phyloP scores from a whole-genome alignment of 2,797 vertebrate species.

The Sciurus carolinensis region DNA sequence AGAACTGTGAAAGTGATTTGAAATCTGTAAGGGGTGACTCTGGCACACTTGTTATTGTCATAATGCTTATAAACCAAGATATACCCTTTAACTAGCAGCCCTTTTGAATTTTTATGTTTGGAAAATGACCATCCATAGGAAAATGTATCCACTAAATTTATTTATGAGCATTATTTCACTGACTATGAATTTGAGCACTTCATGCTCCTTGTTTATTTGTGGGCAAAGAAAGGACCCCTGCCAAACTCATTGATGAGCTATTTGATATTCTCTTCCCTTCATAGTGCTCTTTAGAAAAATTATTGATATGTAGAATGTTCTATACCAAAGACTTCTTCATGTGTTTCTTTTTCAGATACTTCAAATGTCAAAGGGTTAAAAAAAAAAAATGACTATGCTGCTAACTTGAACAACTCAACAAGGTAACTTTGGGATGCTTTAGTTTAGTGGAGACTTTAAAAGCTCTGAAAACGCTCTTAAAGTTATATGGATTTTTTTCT shows the following conservation, averaged over 20 bases:
- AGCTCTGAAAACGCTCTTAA: slow-evolving; percentile 81
- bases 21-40: neutral
- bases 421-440: slow-evolving; percentile 70
- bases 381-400: neutral
- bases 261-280: neutral
- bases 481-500: slow-evolving; percentile 74
- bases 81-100: neutral
- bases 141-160: neutral
- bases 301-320: neutral
- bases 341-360: neutral
- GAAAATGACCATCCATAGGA: neutral
- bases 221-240: neutral
- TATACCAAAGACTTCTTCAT: neutral
- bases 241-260: neutral
- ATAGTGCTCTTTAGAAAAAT: neutral
- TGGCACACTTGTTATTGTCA: neutral
- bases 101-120: neutral
- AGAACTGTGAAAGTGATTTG: neutral
- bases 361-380: slow-evolving; percentile 53
- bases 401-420: slow-evolving; percentile 67
- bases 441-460: slow-evolving; percentile 71
- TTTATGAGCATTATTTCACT: neutral
- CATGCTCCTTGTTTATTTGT: neutral
- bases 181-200: neutral
- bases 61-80: neutral